Conservation (phyloP, 2,888 invertebrate species). For the Metellina segmentata region DNA sequence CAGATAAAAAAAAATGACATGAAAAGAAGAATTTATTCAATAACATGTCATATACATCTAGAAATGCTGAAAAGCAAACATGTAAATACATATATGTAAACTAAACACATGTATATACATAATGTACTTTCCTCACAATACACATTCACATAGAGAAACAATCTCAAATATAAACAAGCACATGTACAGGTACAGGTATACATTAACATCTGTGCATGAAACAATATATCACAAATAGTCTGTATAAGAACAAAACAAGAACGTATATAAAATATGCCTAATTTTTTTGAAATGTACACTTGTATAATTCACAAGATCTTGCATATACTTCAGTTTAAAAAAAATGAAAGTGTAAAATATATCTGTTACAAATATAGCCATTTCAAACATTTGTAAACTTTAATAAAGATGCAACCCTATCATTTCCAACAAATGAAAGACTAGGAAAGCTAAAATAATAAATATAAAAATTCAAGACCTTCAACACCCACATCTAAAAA, state of each 20-base stretch:
- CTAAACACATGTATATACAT: not conserved
- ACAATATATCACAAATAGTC: constrained; percentile 35
- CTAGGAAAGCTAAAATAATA: no score
- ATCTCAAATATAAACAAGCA: constrained; percentile 34
- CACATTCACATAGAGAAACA: constrained; percentile 28
- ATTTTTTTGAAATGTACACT: no score
- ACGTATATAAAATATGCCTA: not conserved
- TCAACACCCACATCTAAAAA: no score
- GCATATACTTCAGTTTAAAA: no score
- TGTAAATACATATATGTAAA: not conserved
- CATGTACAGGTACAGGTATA: no score
- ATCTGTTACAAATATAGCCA: no score
- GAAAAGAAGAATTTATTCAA: not conserved
- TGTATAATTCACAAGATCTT: no score
- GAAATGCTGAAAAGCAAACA: not conserved
- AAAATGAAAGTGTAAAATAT: no score
- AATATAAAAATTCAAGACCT: no score
- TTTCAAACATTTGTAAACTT: no score
- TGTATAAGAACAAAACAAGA: not conserved
- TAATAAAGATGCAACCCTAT: no score
- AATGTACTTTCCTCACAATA: constrained; percentile 18
- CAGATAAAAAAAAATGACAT: not conserved
- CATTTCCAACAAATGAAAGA: no score
- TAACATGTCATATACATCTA: not conserved
- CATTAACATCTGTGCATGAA: constrained; percentile 18